Percentiles rank a stretch among this genome's conserved stretches.
These are phyloP conservation scores for Tyria jacobaeae DNA, from an alignment of 2,888 invertebrate species.

Conservation along the genomic window DNA sequence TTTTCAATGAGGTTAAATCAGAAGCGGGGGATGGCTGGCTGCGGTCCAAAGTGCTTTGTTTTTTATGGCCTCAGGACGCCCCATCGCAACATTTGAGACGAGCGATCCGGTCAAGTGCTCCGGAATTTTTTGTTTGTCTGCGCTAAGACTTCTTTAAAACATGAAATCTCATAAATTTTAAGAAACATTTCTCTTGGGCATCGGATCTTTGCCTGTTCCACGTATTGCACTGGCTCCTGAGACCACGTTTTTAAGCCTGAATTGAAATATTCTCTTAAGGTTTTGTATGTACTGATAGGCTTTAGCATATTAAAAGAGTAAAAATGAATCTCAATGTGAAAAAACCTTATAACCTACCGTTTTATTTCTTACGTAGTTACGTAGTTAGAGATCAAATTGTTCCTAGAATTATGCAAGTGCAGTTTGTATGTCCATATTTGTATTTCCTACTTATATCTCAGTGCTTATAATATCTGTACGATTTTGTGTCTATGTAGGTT, in stretches of 20 bases:
- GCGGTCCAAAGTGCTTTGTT: slow-evolving; percentile 80
- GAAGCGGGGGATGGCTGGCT: slow-evolving; percentile 72
- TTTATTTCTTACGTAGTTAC: background rate
- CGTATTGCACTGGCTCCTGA: slow-evolving; percentile 18
- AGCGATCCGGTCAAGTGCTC: slow-evolving; percentile 72
- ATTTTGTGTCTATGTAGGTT: background rate
- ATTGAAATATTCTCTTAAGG: slow-evolving; percentile 2
- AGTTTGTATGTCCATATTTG: too few relatives aligned
- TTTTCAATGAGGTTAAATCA: slow-evolving; percentile 77
- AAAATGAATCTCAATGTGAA: background rate
- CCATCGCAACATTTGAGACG: slow-evolving; percentile 66
- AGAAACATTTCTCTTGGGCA: slow-evolving; percentile 34
- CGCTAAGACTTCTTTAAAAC: slow-evolving; percentile 55
- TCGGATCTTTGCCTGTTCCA: slow-evolving; percentile 20
- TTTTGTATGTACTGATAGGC: background rate
- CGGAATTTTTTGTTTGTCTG: slow-evolving; percentile 59
- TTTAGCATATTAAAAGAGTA: background rate
- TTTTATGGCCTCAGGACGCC: slow-evolving; percentile 72
- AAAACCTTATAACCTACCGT: background rate
- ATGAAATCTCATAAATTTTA: slow-evolving; percentile 51
- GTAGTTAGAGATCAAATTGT: background rate
- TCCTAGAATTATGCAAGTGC: background rate
- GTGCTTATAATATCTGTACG: background rate
- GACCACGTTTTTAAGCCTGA: background rate
- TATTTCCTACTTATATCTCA: background rate